phyloP scores from a whole-genome alignment of 2,888 invertebrate species.

The Lasioglossum malachurum region DNA sequence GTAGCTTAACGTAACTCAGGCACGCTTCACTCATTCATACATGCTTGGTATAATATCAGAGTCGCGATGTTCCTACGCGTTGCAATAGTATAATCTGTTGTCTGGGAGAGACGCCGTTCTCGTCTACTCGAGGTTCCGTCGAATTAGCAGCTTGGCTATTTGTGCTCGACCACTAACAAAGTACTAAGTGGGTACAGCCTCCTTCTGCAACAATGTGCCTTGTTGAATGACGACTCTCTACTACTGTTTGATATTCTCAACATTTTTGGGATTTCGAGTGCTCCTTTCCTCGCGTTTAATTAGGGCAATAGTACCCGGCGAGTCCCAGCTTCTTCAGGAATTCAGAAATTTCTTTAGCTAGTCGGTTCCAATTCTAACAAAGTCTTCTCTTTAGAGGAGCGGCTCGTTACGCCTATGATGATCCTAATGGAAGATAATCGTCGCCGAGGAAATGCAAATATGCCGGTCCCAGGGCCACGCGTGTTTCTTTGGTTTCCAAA shows the following conservation, averaged over 20 bases:
- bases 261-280: background rate
- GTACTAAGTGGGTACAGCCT: conserved; percentile 34
- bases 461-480: background rate
- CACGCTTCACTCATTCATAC: conserved; percentile 6
- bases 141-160: conserved; percentile 45
- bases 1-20: background rate
- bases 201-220: conserved; percentile 8
- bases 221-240: background rate
- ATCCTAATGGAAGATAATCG: background rate
- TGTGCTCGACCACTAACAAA: conserved; percentile 29
- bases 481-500: conserved; percentile 26
- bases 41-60: background rate
- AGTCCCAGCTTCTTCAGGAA: background rate
- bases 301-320: background rate
- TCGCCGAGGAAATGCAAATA: background rate
- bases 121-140: background rate
- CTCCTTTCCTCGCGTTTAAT: background rate
- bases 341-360: no score
- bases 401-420: background rate
- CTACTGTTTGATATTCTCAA: background rate
- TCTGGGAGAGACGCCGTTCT: background rate
- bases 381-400: background rate
- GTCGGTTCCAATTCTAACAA: background rate
- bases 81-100: background rate
- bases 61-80: background rate